phyloP scores from a whole-genome alignment of 2,113 vertebrate genomes.

The Lepus timidus region DNA sequence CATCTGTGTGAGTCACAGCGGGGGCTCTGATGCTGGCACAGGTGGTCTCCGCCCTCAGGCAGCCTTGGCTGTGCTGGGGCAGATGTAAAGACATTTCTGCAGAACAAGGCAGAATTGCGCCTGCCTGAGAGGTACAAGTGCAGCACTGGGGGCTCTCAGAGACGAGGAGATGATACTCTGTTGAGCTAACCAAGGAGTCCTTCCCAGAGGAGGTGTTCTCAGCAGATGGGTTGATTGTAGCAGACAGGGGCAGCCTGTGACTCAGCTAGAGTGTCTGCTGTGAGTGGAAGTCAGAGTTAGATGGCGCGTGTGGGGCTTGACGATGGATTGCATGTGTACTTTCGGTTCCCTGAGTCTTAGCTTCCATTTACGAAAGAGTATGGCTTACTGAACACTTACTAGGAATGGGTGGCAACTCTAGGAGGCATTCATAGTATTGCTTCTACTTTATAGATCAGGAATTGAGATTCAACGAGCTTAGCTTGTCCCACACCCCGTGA shows the following conservation, averaged over 20 bases:
- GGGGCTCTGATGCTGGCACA: background rate
- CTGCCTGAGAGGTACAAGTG: background rate
- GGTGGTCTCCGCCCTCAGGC: background rate
- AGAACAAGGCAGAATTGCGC: background rate
- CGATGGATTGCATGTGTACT: background rate
- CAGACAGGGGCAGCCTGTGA: background rate
- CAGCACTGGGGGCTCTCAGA: background rate
- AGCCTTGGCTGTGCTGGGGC: background rate
- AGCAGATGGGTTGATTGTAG: background rate
- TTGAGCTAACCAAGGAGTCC: too few species aligned
- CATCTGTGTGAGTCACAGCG: too few species aligned
- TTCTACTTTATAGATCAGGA: background rate
- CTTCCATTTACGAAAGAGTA: background rate
- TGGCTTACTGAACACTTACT: background rate
- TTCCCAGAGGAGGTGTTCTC: background rate
- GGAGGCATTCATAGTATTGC: background rate
- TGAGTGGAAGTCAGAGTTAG: background rate
- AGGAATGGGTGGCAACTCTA: rapidly evolving
- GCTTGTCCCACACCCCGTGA: background rate
- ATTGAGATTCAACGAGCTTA: background rate
- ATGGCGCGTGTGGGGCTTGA: background rate
- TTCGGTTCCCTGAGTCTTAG: background rate
- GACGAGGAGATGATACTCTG: too few species aligned
- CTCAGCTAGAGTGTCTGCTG: background rate
- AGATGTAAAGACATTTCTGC: background rate